Base-by-base conservation (phyloP, 2,797 vertebrate genomes). In the Telmatherina bonti region DNA sequence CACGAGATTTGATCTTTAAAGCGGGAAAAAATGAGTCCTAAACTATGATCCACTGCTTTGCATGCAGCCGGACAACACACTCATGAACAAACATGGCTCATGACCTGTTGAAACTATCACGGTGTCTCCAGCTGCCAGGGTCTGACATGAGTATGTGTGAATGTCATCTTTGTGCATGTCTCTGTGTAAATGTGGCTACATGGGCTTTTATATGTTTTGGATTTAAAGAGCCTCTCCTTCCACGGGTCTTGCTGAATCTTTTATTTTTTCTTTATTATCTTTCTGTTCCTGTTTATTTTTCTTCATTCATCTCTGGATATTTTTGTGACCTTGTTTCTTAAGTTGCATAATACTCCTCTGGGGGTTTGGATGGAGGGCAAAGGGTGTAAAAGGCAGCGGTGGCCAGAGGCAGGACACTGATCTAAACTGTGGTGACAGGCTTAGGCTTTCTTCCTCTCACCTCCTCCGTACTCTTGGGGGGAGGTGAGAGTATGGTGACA, bases 401-500 rank as follows among this genome's bases (percentile, higher is more conserved):
- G 57, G 74, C 79, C 64, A 63, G 68, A 73, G 78, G 84, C 66
- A 72, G 84, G 85, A 82, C 72, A 85, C 72, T 90, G 88, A 93
- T 90, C 85, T 92, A 89, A 93, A 84, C 87, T 74, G 78, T 81
- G 84, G 80, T 88, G 89, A 90, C 92, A 94, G 20, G 89, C 81
- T 87, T 33, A 62, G 82, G 82, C 81, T 89, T 82, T 80, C 82
- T 88, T 85, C 62, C 85, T 87, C 87, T 87, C 87, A 90, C 85
- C 85, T 91, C 88, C 84, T 83, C 75, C 81, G 45, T 61, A 62
- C 83, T 82, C 79, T 82, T 30, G 68, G 70, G 73, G 65, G 75
- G 84, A 86, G 85, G 86, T 86, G 86, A 88, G 85, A 85, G 74
- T 2, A 68, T 45, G 73, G 76, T 54, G 52, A 86, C 81, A 78